phyloP scores from a whole-genome alignment of 2,888 invertebrate species.

The Coelinius sp. region DNA sequence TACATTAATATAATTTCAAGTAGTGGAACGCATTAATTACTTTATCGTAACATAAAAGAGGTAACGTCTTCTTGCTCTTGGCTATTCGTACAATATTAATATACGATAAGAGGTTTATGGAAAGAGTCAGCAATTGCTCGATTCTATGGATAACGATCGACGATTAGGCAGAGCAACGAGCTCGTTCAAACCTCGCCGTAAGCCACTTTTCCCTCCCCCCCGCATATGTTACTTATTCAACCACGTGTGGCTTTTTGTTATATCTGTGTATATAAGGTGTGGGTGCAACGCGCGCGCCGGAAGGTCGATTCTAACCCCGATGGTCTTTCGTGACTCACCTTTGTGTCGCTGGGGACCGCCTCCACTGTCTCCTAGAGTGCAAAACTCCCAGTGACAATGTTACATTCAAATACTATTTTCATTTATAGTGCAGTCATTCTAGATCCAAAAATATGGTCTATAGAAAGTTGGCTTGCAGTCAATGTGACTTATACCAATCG shows the following conservation, averaged over 20 bases:
- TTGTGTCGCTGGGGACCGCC: constrained; percentile 36
- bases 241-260: constrained; percentile 17
- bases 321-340: constrained; percentile 43
- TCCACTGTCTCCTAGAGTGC: constrained; percentile 37
- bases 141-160: constrained; percentile 37
- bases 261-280: constrained; percentile 17
- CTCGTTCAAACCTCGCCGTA: constrained; percentile 26
- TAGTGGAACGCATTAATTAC: constrained; percentile 7
- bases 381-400: constrained; percentile 38
- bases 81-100: neutral
- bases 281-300: constrained; percentile 28
- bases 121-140: constrained; percentile 34
- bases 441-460: too few species aligned
- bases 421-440: too few species aligned
- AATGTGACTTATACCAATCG: too few species aligned
- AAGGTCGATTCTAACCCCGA: constrained; percentile 43
- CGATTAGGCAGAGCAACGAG: constrained; percentile 42
- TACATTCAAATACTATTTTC: constrained; percentile 33
- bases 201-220: constrained; percentile 31
- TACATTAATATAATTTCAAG: neutral
- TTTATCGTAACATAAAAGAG: neutral
- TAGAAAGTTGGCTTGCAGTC: too few species aligned
- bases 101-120: constrained; percentile 11
- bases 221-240: constrained; percentile 17
- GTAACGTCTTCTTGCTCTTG: neutral